phyloP scores from a whole-genome alignment of 1,140 invertebrate genomes.

The Ditylenchus dipsaci region DNA sequence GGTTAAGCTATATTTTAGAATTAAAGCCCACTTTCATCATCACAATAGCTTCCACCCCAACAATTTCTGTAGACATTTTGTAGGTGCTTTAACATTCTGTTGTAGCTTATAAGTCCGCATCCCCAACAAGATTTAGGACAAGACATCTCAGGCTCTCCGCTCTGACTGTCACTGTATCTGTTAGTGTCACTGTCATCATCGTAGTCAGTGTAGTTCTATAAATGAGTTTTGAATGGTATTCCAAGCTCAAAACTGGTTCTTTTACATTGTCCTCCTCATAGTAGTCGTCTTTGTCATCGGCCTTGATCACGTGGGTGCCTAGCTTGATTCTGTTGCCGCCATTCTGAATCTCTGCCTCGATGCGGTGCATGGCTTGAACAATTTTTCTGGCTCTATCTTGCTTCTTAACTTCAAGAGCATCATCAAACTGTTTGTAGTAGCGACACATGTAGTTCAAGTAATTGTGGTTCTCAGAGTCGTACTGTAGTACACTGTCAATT shows the following conservation, averaged over 20 bases:
- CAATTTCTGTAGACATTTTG: background rate
- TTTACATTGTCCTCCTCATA: background rate
- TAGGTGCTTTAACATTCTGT: background rate
- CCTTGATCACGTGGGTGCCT: constrained; percentile 8
- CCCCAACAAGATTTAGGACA: background rate
- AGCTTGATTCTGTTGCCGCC: constrained; percentile 15
- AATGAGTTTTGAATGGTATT: too few species aligned
- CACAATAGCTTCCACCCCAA: background rate
- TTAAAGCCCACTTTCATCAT: background rate
- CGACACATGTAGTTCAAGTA: background rate
- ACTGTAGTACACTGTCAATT: background rate
- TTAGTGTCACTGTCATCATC: background rate
- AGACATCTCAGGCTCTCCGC: background rate
- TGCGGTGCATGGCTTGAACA: background rate
- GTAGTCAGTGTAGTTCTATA: too few species aligned
- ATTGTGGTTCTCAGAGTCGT: background rate
- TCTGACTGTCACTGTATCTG: background rate
- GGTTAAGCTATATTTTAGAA: background rate
- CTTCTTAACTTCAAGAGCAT: background rate
- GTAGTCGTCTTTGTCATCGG: background rate
- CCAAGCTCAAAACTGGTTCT: too few species aligned
- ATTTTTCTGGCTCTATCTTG: background rate
- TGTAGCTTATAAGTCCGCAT: background rate
- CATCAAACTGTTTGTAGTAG: background rate
- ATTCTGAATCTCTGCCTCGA: background rate